phyloP scores from a whole-genome alignment of 2,113 vertebrate genomes.

The Melanerpes formicivorus region DNA sequence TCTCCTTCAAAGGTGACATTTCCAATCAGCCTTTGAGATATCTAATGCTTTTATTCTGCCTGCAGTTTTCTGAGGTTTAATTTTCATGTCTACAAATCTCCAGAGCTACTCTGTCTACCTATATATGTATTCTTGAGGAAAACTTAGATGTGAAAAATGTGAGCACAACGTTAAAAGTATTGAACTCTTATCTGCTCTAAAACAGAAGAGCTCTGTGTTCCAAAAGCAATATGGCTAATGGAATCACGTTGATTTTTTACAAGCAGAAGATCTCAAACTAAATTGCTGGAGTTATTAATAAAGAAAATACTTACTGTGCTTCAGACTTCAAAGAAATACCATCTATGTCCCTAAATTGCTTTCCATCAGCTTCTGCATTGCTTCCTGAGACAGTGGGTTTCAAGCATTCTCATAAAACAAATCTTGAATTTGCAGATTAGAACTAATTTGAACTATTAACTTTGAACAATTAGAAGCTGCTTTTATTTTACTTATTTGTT shows the following conservation, averaged over 20 bases:
- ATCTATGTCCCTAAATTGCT: neutral
- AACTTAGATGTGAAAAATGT: neutral
- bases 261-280: neutral
- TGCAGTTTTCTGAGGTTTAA: neutral
- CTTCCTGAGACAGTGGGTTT: neutral
- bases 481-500: neutral
- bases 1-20: neutral
- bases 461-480: no score
- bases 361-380: neutral
- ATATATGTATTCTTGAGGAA: neutral
- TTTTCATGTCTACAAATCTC: neutral
- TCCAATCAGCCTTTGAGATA: neutral
- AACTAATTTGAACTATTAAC: neutral
- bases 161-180: neutral
- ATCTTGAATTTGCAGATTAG: neutral
- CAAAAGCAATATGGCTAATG: neutral
- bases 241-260: neutral
- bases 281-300: neutral
- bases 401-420: neutral
- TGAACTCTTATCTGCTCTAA: neutral
- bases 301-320: neutral
- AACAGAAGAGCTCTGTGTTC: neutral
- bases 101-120: neutral
- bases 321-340: neutral
- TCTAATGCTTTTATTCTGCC: neutral